Evolutionary conservation across 92 coral and sea anemone genomes (phyloP).

Genomic region (Actinostola sp.): DNA sequence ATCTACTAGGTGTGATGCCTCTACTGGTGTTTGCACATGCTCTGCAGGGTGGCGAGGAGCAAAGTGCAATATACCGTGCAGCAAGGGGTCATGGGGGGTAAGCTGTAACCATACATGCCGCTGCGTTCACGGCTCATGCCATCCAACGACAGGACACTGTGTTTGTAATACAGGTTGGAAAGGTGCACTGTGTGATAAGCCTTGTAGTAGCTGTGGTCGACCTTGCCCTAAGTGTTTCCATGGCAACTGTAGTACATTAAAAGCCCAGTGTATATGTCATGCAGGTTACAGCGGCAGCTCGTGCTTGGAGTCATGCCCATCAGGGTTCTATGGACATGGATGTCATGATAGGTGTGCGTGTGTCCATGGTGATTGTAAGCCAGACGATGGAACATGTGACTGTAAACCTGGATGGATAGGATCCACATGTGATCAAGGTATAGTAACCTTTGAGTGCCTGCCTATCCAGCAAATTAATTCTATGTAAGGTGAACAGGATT

Average conservation of each 20-base stretch:
- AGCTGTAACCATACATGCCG: slow-evolving; percentile 64
- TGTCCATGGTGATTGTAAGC: slow-evolving; percentile 61
- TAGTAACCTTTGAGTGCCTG: too few relatives aligned
- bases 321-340: slow-evolving; percentile 64
- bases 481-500: too few relatives aligned
- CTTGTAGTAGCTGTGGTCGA: slow-evolving; percentile 60
- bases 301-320: slow-evolving; percentile 69
- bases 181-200: slow-evolving; percentile 68
- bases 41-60: slow-evolving; percentile 73
- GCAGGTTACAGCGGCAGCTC: slow-evolving; percentile 75
- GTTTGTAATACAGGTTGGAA: slow-evolving; percentile 71
- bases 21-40: slow-evolving; percentile 73
- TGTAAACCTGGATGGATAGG: slow-evolving; percentile 79
- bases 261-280: slow-evolving; percentile 62
- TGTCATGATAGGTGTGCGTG: slow-evolving; percentile 63
- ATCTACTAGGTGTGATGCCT: slow-evolving; percentile 53
- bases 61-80: slow-evolving; percentile 69
- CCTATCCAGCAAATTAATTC: too few relatives aligned
- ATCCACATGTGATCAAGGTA: slow-evolving; percentile 63
- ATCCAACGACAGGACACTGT: slow-evolving; percentile 75
- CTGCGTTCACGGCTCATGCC: slow-evolving; percentile 76
- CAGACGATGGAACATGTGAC: slow-evolving; percentile 65
- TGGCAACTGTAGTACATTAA: slow-evolving; percentile 55
- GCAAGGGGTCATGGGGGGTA: slow-evolving; percentile 78
- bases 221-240: slow-evolving; percentile 68